Evolutionary conservation across 2,797 vertebrate species (phyloP).

Genomic region (Fistularia commersonii): DNA sequence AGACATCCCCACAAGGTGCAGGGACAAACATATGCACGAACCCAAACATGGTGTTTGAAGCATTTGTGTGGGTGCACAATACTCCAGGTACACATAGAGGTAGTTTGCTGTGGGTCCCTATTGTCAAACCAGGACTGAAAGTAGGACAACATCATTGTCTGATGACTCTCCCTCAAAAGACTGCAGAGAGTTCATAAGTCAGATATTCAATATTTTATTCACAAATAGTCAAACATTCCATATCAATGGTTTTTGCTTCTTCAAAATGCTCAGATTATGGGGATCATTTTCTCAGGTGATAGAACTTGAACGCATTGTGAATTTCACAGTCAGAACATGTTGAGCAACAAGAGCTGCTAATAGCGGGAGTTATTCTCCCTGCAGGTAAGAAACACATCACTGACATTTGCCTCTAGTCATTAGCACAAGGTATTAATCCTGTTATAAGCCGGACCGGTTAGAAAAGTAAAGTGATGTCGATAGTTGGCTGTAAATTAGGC

Average conservation of each 20-base stretch:
- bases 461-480: slow-evolving; percentile 39
- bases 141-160: background rate
- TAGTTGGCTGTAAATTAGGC: slow-evolving; percentile 26
- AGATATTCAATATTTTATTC: slow-evolving; percentile 13
- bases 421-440: slow-evolving; percentile 46
- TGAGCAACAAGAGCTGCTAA: slow-evolving; percentile 53
- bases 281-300: slow-evolving; percentile 49
- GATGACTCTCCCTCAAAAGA: background rate
- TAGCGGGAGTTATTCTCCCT: slow-evolving; percentile 54
- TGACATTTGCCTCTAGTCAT: slow-evolving; percentile 65
- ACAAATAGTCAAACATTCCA: slow-evolving; percentile 9
- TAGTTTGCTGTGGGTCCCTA: slow-evolving; percentile 1
- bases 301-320: slow-evolving; percentile 67
- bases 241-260: slow-evolving; percentile 22
- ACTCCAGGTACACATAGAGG: background rate
- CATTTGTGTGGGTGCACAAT: no score
- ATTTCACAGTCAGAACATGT: slow-evolving; percentile 62
- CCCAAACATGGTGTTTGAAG: no score
- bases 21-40: no score
- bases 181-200: slow-evolving; percentile 12
- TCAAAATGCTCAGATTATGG: slow-evolving; percentile 17
- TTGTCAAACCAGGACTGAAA: slow-evolving; percentile 19
- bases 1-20: no score
- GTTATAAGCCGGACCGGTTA: slow-evolving; percentile 51
- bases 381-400: slow-evolving; percentile 62